Conservation (phyloP, 2,888 invertebrate genomes). For the Coenonympha arcania region DNA sequence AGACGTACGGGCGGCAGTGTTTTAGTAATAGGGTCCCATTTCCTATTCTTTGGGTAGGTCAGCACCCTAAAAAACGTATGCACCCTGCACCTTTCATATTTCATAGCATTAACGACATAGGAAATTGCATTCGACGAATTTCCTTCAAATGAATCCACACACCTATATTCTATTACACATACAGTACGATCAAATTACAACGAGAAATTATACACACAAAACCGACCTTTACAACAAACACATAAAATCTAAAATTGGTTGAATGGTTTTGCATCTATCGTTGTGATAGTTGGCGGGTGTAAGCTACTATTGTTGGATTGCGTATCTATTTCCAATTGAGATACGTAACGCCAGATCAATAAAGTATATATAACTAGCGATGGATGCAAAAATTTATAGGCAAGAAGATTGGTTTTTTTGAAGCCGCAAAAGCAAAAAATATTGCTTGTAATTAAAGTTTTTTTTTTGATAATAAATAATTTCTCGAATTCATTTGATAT, state of each 20-base stretch:
- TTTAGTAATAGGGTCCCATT: no score
- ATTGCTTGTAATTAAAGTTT: no score
- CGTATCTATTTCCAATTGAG: constrained; percentile 27
- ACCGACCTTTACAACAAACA: neutral
- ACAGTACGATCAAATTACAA: constrained; percentile 17
- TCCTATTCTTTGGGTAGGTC: no score
- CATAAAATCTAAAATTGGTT: constrained; percentile 2
- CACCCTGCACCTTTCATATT: no score
- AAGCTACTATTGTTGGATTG: constrained; percentile 23
- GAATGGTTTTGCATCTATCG: neutral
- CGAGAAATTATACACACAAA: neutral
- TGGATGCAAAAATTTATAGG: constrained; percentile 8
- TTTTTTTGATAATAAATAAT: no score
- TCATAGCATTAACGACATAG: no score
- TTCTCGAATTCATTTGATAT: no score
- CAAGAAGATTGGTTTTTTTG: no score
- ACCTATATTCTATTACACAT: constrained; percentile 30
- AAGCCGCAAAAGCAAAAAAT: no score
- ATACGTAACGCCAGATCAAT: constrained; percentile 27
- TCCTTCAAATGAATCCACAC: constrained; percentile 30
- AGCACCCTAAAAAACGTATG: no score
- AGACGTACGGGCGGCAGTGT: no score
- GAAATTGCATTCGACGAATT: constrained; percentile 36
- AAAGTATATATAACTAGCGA: constrained; percentile 17
- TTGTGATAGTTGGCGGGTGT: constrained; percentile 7